Base-by-base conservation (phyloP, 23 tunicate genomes). In the Styela clava region DNA sequence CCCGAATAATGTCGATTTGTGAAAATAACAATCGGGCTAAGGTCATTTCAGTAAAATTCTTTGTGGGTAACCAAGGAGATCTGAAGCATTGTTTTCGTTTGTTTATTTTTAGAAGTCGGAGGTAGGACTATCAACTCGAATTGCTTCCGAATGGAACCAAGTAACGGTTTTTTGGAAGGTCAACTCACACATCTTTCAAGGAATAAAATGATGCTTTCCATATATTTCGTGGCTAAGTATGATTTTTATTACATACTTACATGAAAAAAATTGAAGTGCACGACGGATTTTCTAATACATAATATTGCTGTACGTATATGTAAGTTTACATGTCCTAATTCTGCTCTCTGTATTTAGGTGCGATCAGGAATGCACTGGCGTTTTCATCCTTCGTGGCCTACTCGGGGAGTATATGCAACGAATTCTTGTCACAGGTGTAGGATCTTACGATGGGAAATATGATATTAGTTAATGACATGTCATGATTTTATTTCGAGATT, bases 371-470 rank as follows among this genome's bases (percentile, higher is more conserved):
- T 61, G 51, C 30, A 29, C 9, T 0, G 86, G 70, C 16, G 62
- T 69, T 18, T 68, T 81, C 52, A 62, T 65, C 9, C 36, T 87
- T 33, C 71, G 81, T 9, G 91, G 91, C 2, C 44, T 30, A 2
- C 83, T 88, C 20, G 76, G 80, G 31, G 93, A 88, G 61, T 51
- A 67, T 16, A 27, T 5, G 9, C 82, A 79, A 5, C 63, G 35
- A 67, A 52, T 88, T 2, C 22, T 68, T 30, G 67, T 88, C 52
- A 69, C 29, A 16, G 93, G 87, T 3, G 31, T 28, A 0, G 93
- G 93, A 23, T 88, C 93, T 31, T 83, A 73, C 79, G 93, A 88
- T 52, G 93, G 93, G 34, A 61, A 61, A 52, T 78, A 63, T 83
- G 93, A 83, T 78, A 69, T 88, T 20, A 69, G 69, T 74, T 88